phyloP scores from a whole-genome alignment of 2,113 vertebrate species.

The Pachyramphus minor region DNA sequence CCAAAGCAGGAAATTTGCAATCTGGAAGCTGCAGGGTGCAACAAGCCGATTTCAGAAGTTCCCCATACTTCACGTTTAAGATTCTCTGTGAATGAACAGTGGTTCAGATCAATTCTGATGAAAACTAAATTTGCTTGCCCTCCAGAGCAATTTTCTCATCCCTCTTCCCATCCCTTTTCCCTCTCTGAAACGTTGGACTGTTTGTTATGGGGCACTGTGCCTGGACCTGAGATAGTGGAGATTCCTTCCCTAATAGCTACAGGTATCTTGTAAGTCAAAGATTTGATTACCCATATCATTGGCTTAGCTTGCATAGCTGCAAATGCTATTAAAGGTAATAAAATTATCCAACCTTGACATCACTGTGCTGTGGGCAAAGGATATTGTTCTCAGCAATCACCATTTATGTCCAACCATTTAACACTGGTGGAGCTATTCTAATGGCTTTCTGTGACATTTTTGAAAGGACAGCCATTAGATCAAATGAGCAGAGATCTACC shows the following conservation, averaged over 20 bases:
- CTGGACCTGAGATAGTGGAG: background rate
- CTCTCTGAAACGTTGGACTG: background rate
- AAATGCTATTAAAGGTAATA: constrained; percentile 65
- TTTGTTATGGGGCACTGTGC: background rate
- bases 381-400: constrained; percentile 65
- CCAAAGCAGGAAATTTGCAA: background rate
- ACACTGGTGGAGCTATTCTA: constrained; percentile 35
- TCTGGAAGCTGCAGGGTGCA: too few species aligned
- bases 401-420: constrained; percentile 61
- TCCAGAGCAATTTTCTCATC: background rate
- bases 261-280: constrained; percentile 47
- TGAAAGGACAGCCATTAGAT: constrained; percentile 62
- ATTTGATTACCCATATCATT: constrained; percentile 66
- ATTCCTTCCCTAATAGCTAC: constrained; percentile 45
- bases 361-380: constrained; percentile 47
- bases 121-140: background rate
- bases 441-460: constrained; percentile 64
- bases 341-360: constrained; percentile 65
- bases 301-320: constrained; percentile 62
- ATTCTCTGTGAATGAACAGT: background rate
- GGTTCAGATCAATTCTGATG: background rate
- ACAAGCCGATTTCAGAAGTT: background rate
- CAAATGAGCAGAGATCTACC: constrained; percentile 19
- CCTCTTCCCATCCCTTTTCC: background rate
- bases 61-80: accelerated